A percentile compares a stretch with the other conserved stretches of the same genome.
Evolutionary conservation across 1,140 invertebrate genomes (phyloP).

Genomic region (Limonius californicus): DNA sequence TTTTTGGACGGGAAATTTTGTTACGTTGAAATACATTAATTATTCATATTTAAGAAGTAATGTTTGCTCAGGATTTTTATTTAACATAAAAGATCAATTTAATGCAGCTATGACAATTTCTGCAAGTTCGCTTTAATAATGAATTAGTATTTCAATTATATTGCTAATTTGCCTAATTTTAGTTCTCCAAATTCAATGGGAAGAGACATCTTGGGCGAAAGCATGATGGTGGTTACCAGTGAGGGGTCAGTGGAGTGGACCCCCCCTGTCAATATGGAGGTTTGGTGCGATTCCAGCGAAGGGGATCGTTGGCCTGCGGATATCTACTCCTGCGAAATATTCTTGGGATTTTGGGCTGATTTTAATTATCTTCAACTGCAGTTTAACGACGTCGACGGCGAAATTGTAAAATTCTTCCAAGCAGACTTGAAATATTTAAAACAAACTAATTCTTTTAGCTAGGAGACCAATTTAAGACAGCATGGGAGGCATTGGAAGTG

Average conservation of each 20-base stretch:
- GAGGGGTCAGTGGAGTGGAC: neutral
- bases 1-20: too few species aligned
- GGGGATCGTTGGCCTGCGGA: neutral
- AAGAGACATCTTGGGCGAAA: neutral
- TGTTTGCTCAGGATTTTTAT: too few species aligned
- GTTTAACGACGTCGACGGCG: neutral
- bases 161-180: too few species aligned
- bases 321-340: neutral
- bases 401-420: slow-evolving; percentile 9
- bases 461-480: slow-evolving; percentile 10
- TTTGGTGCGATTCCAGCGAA: neutral
- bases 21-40: too few species aligned
- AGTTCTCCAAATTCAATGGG: neutral
- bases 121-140: neutral
- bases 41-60: too few species aligned
- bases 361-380: neutral
- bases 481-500: slow-evolving; percentile 33
- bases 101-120: too few species aligned
- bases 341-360: neutral
- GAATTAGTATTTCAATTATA: too few species aligned
- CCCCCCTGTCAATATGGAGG: neutral
- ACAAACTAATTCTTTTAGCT: slow-evolving; percentile 13
- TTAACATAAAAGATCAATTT: too few species aligned
- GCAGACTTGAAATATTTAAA: too few species aligned
- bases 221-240: neutral